Conservation (phyloP, 2,888 invertebrate species). For the Creontiades dilutus region DNA sequence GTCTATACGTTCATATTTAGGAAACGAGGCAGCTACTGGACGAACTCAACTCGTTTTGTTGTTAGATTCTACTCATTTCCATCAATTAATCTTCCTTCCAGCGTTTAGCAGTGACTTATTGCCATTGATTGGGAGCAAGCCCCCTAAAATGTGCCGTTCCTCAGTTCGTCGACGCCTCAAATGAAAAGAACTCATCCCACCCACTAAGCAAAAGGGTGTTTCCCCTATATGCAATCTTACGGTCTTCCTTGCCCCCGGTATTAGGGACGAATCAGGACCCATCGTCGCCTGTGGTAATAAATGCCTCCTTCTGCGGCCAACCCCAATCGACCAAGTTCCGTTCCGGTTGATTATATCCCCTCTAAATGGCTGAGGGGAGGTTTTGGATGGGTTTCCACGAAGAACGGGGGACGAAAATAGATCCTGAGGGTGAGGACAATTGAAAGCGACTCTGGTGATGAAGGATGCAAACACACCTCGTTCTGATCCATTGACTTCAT, state of each 20-base stretch:
- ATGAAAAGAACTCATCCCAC: not conserved
- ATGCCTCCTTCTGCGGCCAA: slow-evolving; percentile 19
- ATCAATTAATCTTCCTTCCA: not conserved
- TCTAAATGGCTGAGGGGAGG: slow-evolving; percentile 14
- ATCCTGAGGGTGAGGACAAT: slow-evolving; percentile 12
- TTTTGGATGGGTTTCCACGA: not conserved
- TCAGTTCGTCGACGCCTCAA: not conserved
- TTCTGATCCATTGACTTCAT: slow-evolving; percentile 31
- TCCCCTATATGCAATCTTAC: not conserved
- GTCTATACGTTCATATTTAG: too few species aligned
- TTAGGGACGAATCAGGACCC: not conserved
- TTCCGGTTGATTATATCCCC: slow-evolving; percentile 23
- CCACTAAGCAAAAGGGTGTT: not conserved
- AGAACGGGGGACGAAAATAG: not conserved
- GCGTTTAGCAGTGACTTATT: not conserved
- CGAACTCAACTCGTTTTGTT: too few species aligned
- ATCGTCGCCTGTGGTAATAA: slow-evolving; percentile 3
- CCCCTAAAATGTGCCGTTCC: not conserved
- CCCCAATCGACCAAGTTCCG: slow-evolving; percentile 7
- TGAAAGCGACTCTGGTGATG: slow-evolving; percentile 1
- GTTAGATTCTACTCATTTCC: not conserved
- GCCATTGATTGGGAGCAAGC: not conserved
- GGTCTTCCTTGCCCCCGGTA: not conserved
- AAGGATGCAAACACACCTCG: slow-evolving; percentile 12
- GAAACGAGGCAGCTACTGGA: too few species aligned